Percentiles rank a stretch among this genome's conserved stretches.
Evolutionary conservation across 2,888 invertebrate genomes (phyloP).

Genomic region (Sisyra terminalis): DNA sequence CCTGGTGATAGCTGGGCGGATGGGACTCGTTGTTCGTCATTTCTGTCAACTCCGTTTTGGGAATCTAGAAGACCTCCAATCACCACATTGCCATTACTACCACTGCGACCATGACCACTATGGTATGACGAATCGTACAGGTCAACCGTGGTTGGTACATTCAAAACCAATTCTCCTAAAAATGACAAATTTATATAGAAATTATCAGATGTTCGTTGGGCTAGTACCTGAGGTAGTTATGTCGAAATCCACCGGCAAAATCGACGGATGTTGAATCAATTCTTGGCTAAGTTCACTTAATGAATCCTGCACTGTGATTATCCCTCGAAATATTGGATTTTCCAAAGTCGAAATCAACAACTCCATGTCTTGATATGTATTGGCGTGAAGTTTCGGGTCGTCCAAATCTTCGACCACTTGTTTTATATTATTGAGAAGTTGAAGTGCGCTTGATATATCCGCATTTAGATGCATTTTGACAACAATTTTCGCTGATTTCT

Average conservation of each 20-base stretch:
- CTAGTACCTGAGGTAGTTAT: slow-evolving; percentile 58
- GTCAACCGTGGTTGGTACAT: slow-evolving; percentile 39
- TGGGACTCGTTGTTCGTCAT: slow-evolving; percentile 66
- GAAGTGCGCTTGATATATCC: slow-evolving; percentile 80
- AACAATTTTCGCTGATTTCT: neutral
- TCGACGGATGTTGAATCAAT: slow-evolving; percentile 79
- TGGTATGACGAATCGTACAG: slow-evolving; percentile 27
- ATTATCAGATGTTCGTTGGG: too few relatives aligned
- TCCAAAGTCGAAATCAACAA: slow-evolving; percentile 69
- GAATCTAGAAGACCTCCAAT: slow-evolving; percentile 1
- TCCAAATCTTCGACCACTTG: slow-evolving; percentile 70
- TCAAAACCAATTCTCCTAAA: slow-evolving; percentile 41
- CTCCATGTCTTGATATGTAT: slow-evolving; percentile 62
- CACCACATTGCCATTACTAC: neutral
- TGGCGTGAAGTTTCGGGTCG: slow-evolving; percentile 62
- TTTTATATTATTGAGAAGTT: slow-evolving; percentile 77
- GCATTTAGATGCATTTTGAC: slow-evolving; percentile 36
- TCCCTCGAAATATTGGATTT: slow-evolving; percentile 80
- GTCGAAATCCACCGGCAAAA: slow-evolving; percentile 85
- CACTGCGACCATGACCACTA: slow-evolving; percentile 1
- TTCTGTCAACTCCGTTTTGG: slow-evolving; percentile 29
- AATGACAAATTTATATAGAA: slow-evolving; percentile 1
- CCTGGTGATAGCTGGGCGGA: slow-evolving; percentile 55
- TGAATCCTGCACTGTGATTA: slow-evolving; percentile 84
- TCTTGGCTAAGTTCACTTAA: slow-evolving; percentile 74